Evolutionary conservation across 2,888 invertebrate genomes (phyloP), one percentile per base, ranked within the genome.

Genomic region (Drosophila ezoana): DNA sequence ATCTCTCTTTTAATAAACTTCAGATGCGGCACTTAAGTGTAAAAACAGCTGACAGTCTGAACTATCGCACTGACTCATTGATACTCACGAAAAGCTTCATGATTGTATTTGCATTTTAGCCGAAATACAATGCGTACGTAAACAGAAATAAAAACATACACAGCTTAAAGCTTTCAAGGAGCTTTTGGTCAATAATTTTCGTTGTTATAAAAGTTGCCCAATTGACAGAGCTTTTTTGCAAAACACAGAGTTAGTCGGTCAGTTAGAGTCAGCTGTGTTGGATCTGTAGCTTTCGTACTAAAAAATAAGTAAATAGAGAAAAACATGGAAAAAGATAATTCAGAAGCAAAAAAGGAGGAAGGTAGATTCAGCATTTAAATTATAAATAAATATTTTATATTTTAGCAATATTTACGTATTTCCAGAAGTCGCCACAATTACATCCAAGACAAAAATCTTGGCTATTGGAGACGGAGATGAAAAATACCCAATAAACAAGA

Each of bases 381-480:
- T 2, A 16, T 2, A 1, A 20, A 40, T 3, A 3, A 1, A 32
- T 4, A 2, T 11, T 28, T 0, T 35, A n/a, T 4, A 23, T 14
- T 14, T 38, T 10, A 28, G n/a, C 13, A 18, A 23, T 20, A 44
- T n/a, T 10, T 41, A 20, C 9, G 5, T n/a, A 9, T 20, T 16
- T 40, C 0, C 18, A 23, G 40, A n/a, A 13, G 0, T 32, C 10
- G 38, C n/a, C 5, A 9, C 11, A n/a, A 13, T 40, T 1, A 37
- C 20, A 6, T 33, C 23, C 1, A 60, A 52, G 37, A 18, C 40
- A 0, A 38, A 65, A 37, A 53, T 75, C 1, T 43, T 75, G 51
- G 9, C 52, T 1, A 75, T 71, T 23, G 72, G 59, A 11, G 72
- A 65, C 44, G 11, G 11, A 6, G 2, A 51, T 13, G 41, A 44